Conservation (phyloP, 2,888 invertebrate genomes). For the Drosophila nr. perissopoda region DNA sequence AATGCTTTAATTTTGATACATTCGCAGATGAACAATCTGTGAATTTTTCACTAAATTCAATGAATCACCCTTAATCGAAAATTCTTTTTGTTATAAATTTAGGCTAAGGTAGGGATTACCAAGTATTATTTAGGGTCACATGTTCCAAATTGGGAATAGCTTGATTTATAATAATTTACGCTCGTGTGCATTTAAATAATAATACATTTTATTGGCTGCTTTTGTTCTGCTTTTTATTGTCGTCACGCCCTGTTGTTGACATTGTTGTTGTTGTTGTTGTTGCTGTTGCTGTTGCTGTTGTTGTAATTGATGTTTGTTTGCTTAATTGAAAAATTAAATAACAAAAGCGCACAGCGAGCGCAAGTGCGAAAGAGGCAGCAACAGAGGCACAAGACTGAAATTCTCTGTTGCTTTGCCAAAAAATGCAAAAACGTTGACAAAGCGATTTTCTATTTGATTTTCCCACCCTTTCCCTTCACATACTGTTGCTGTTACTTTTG, state of each 20-base stretch:
- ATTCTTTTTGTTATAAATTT: neutral
- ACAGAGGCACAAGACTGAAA: neutral
- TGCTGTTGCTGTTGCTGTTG: neutral
- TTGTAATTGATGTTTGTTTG: slow-evolving; percentile 29
- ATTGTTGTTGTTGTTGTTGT: neutral
- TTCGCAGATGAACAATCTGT: neutral
- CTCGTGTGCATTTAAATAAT: slow-evolving; percentile 14
- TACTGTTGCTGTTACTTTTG: slow-evolving; percentile 19
- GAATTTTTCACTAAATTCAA: neutral
- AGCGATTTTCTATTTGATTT: slow-evolving; percentile 28
- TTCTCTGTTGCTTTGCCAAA: slow-evolving; percentile 37
- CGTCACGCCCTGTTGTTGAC: neutral
- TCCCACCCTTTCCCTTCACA: neutral
- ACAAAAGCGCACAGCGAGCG: slow-evolving; percentile 19
- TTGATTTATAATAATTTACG: slow-evolving; percentile 14
- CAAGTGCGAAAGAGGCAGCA: slow-evolving; percentile 3
- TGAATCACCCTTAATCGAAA: neutral
- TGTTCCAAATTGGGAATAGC: neutral
- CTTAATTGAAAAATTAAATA: slow-evolving; percentile 60
- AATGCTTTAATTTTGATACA: neutral
- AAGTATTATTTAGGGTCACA: neutral
- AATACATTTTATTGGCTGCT: slow-evolving; percentile 13
- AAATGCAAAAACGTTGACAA: slow-evolving; percentile 29
- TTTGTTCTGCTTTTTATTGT: slow-evolving; percentile 14
- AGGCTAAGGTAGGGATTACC: neutral